Evolutionary conservation across 2,888 invertebrate species (phyloP).

Genomic region (Spilosoma lubricipeda): DNA sequence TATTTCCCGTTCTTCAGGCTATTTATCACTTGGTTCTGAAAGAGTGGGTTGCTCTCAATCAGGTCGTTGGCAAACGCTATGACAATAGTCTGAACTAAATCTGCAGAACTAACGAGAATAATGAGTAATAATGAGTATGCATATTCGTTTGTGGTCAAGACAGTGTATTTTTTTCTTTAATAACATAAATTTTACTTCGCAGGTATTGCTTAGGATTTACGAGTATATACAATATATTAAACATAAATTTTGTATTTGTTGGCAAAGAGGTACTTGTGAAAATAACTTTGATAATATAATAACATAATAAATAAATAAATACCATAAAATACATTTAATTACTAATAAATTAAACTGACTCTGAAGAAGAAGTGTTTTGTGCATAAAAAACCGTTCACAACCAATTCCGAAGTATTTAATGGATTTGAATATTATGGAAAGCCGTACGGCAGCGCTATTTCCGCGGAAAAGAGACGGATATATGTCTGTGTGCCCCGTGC

Average conservation of each 20-base stretch:
- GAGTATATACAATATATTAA: too few species aligned
- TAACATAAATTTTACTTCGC: background rate
- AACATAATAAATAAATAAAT: background rate
- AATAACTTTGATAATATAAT: too few species aligned
- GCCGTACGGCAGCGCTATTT: constrained; percentile 63
- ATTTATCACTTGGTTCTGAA: constrained; percentile 39
- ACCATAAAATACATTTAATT: background rate
- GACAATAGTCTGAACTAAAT: constrained; percentile 3
- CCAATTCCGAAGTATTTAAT: constrained; percentile 50
- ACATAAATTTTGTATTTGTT: background rate
- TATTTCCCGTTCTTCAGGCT: constrained; percentile 62
- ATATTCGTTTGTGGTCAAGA: background rate
- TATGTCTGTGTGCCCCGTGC: constrained; percentile 72
- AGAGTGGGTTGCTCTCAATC: constrained; percentile 24
- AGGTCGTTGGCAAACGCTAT: constrained; percentile 8
- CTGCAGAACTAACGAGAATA: background rate
- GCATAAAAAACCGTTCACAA: constrained; percentile 47
- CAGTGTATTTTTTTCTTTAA: background rate
- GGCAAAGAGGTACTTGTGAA: background rate
- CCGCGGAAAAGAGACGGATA: constrained; percentile 72
- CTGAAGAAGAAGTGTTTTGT: constrained; percentile 5
- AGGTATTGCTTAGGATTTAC: background rate
- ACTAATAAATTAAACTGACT: too few species aligned
- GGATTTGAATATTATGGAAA: constrained; percentile 61
- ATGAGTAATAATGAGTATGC: background rate